A percentile compares a stretch with the other conserved stretches of the same genome.
Evolutionary conservation across 2,113 vertebrate species (phyloP).

Genomic region (Platysteira castanea): DNA sequence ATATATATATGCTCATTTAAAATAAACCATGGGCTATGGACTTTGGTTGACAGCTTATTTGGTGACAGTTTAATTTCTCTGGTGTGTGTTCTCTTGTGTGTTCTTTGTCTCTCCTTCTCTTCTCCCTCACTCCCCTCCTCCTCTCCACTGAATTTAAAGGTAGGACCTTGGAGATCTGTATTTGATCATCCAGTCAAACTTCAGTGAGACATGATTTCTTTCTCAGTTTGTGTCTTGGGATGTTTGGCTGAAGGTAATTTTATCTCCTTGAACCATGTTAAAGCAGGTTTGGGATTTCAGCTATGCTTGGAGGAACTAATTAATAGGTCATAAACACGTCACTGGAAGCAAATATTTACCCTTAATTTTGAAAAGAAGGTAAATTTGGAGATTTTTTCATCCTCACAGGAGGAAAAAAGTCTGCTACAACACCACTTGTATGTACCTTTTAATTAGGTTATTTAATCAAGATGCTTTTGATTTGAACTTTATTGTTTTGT

Average conservation of each 20-base stretch:
- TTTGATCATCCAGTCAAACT: not conserved
- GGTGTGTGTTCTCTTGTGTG: accelerated
- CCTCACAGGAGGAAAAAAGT: not conserved
- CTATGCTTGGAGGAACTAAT: not conserved
- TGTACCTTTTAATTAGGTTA: constrained; percentile 32
- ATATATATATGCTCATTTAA: not conserved
- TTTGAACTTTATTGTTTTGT: constrained; percentile 24
- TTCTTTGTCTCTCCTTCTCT: not conserved
- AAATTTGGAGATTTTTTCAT: not conserved
- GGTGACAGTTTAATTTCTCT: not conserved
- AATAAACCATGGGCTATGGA: not conserved
- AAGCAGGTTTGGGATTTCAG: constrained; percentile 7
- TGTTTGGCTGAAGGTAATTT: not conserved
- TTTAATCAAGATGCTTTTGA: constrained; percentile 46
- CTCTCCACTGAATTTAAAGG: not conserved
- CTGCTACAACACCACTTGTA: not conserved
- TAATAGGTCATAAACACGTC: constrained; percentile 7
- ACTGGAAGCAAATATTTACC: constrained; percentile 31
- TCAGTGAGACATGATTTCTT: not conserved
- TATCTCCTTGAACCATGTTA: not conserved
- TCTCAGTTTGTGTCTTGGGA: not conserved
- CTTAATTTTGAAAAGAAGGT: constrained; percentile 11
- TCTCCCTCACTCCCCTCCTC: not conserved
- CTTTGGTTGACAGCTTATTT: not conserved
- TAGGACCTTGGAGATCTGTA: not conserved